Evolutionary conservation across 2,797 vertebrate genomes (phyloP), one percentile per base, ranked within the genome.

Genomic region (Microhierax caerulescens): DNA sequence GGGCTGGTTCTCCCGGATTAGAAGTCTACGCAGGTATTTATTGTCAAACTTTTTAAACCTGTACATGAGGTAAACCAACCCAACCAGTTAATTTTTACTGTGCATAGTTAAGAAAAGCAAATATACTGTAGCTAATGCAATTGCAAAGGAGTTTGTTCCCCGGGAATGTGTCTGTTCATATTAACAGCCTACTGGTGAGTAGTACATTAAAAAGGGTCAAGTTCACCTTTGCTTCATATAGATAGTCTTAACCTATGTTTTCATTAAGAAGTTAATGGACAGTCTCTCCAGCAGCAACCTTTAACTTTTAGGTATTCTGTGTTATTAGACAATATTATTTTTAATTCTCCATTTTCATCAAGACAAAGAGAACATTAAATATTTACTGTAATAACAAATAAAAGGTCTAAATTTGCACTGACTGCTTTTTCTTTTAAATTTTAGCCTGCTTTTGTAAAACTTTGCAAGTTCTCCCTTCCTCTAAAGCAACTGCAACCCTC

Each of bases 41-140:
- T 99, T 99, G 98, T 99, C 99, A 85, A 99, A 99, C 95, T 99
- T 99, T 97, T 99, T 98, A 97, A 99, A 99, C 96, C 99, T 99
- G 94, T 90, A 23, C 9, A 9, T 80, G 47, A 96, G 53, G 88
- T 45, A 96, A 91, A 95, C 15, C 48, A 96, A 94, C 34, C 27
- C 50, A 80, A n/a, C 27, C 30, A 78, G 57, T 97, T 83, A 97
- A 81, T 82, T 92, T 91, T 53, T 74, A 68, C 10, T 28, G 54
- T n/a, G 23, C 28, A 6, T 34, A 82, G 39, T 54, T 77, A 75
- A 69, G 54, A 53, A 93, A 85, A 90, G 65, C 17, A 48, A 80
- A 51, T 69, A 81, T 27, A 80, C 45, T 63, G 47, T 25, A 37
- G 21, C 32, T 79, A 90, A 91, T 39, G 19, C 64, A n/a, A 70